Conservation (phyloP, 1,140 invertebrate species). For the Nasonia vitripennis region DNA sequence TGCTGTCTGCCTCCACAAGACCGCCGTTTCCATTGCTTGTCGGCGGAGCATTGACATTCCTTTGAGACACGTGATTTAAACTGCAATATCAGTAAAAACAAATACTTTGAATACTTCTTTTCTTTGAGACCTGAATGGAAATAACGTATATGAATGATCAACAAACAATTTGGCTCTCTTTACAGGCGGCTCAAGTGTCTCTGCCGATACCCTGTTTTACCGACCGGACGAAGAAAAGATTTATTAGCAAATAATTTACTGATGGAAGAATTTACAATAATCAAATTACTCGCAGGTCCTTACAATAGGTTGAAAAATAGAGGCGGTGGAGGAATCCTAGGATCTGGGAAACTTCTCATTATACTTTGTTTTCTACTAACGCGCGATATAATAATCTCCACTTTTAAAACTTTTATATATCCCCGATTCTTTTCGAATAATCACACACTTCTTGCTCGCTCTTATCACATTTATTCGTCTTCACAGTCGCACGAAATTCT, state of each 20-base stretch:
- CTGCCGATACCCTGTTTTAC: slow-evolving; percentile 4
- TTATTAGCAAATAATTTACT: slow-evolving; percentile 5
- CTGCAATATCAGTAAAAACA: slow-evolving; percentile 57
- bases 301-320: slow-evolving; percentile 62
- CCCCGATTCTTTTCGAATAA: slow-evolving; percentile 22
- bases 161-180: slow-evolving; percentile 11
- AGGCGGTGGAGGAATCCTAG: slow-evolving; percentile 54
- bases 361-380: slow-evolving; percentile 7
- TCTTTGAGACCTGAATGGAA: neutral
- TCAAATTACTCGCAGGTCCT: slow-evolving; percentile 40
- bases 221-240: neutral
- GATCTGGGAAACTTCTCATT: slow-evolving; percentile 50
- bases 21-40: slow-evolving; percentile 59
- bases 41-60: slow-evolving; percentile 54
- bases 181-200: neutral
- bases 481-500: neutral
- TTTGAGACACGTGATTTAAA: slow-evolving; percentile 69
- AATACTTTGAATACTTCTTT: neutral
- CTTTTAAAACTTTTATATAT: slow-evolving; percentile 1
- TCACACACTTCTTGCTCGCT: slow-evolving; percentile 37
- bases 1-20: slow-evolving; percentile 66
- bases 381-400: slow-evolving; percentile 7
- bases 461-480: neutral
- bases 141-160: neutral
- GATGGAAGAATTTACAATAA: neutral